These are phyloP conservation scores for Formica selysi DNA, from an alignment of 1,140 invertebrate species.

Conservation along the genomic window DNA sequence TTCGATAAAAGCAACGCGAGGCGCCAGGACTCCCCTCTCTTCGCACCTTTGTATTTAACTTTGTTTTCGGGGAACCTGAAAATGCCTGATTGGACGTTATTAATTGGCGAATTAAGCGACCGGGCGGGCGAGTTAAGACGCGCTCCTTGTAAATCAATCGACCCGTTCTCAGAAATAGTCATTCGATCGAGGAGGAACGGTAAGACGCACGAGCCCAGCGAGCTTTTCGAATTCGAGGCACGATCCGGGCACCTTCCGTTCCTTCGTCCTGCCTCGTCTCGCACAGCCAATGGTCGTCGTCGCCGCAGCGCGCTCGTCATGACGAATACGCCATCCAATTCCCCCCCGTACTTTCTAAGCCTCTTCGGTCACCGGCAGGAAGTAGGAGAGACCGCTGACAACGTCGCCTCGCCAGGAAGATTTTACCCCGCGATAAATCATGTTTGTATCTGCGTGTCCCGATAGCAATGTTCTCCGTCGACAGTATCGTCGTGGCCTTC, in stretches of 20 bases:
- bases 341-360: slow-evolving; percentile 73
- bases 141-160: slow-evolving; percentile 67
- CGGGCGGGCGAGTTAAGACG: slow-evolving; percentile 35
- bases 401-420: slow-evolving; percentile 29
- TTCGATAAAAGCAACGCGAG: not conserved
- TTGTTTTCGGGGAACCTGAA: not conserved
- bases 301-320: not conserved
- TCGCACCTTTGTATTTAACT: not conserved
- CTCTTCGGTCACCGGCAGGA: slow-evolving; percentile 76
- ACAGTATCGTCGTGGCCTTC: not conserved
- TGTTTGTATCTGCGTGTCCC: slow-evolving; percentile 18
- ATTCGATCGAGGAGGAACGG: slow-evolving; percentile 24
- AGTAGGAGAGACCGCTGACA: slow-evolving; percentile 64
- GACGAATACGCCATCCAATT: slow-evolving; percentile 73
- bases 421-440: slow-evolving; percentile 58
- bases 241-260: slow-evolving; percentile 81
- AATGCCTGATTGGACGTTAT: slow-evolving; percentile 55
- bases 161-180: slow-evolving; percentile 69
- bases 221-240: slow-evolving; percentile 81
- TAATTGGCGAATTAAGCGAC: slow-evolving; percentile 44
- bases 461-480: not conserved
- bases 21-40: not conserved
- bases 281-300: slow-evolving; percentile 51
- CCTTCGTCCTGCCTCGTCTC: slow-evolving; percentile 70
- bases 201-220: slow-evolving; percentile 40